A percentile compares a stretch with the other conserved stretches of the same genome.
Conservation (phyloP, 2,888 invertebrate genomes). For the Drosophila meridionalis region DNA sequence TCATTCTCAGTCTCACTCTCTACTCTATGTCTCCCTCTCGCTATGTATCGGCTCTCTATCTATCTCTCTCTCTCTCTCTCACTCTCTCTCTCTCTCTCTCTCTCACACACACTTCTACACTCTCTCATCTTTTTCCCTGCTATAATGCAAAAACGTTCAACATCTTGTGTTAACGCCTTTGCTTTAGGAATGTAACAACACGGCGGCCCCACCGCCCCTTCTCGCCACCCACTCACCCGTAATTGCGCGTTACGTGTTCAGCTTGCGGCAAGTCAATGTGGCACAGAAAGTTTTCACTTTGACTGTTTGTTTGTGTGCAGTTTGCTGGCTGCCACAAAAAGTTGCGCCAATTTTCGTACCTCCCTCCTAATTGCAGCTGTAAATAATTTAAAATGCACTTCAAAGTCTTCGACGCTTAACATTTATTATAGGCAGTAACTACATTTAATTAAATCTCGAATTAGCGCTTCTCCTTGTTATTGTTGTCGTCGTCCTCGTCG, state of each 20-base stretch:
- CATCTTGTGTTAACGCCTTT: not conserved
- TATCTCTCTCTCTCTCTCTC: not conserved
- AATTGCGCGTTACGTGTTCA: constrained; percentile 35
- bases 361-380: constrained; percentile 26
- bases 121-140: too few species aligned
- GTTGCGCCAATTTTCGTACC: constrained; percentile 16
- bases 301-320: not conserved
- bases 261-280: constrained; percentile 40
- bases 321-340: constrained; percentile 18
- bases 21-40: too few species aligned
- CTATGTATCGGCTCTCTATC: not conserved
- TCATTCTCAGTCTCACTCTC: not conserved
- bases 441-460: constrained; percentile 3
- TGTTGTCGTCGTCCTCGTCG: not conserved
- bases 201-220: not conserved
- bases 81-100: not conserved
- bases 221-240: not conserved
- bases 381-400: constrained; percentile 21
- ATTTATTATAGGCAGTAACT: constrained; percentile 15
- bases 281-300: constrained; percentile 2
- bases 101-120: not conserved
- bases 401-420: not conserved
- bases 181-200: not conserved
- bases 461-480: not conserved
- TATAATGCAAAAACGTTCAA: not conserved